Conservation (phyloP, 2,113 vertebrate species). For the Oceanites oceanicus region DNA sequence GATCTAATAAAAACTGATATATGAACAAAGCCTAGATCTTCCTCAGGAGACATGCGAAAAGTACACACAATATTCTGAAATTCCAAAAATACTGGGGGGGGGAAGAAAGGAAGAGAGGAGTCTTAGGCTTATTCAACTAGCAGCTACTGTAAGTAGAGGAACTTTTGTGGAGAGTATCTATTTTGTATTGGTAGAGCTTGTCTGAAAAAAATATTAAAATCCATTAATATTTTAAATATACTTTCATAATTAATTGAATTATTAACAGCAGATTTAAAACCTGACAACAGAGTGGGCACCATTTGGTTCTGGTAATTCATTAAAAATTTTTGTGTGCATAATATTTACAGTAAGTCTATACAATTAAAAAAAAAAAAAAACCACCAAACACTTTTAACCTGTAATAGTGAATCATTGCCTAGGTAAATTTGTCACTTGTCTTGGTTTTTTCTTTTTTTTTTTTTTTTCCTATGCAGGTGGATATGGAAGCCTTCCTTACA, state of each 20-base stretch:
- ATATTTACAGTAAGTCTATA: background rate
- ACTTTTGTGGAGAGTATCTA: background rate
- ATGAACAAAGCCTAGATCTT: background rate
- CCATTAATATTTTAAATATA: background rate
- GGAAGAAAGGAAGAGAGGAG: background rate
- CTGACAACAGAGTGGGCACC: background rate
- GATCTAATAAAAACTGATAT: background rate
- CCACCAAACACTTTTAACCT: background rate
- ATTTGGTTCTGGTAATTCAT: background rate
- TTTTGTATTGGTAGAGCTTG: background rate
- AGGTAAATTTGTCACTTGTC: background rate
- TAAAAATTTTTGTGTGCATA: background rate
- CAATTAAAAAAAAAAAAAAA: background rate
- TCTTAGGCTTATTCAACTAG: background rate
- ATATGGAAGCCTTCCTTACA: conserved; percentile 97
- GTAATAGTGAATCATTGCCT: background rate
- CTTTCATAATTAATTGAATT: background rate
- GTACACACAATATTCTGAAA: background rate
- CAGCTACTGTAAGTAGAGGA: background rate
- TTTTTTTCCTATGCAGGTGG: conserved; percentile 76
- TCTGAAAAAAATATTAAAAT: background rate
- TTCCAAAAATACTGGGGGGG: background rate
- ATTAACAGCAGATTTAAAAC: background rate
- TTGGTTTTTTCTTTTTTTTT: background rate
- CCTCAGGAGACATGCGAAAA: background rate